A percentile compares a stretch with the other conserved stretches of the same genome.
Conservation (phyloP, 1,140 invertebrate species). For the Pogonus chalceus region DNA sequence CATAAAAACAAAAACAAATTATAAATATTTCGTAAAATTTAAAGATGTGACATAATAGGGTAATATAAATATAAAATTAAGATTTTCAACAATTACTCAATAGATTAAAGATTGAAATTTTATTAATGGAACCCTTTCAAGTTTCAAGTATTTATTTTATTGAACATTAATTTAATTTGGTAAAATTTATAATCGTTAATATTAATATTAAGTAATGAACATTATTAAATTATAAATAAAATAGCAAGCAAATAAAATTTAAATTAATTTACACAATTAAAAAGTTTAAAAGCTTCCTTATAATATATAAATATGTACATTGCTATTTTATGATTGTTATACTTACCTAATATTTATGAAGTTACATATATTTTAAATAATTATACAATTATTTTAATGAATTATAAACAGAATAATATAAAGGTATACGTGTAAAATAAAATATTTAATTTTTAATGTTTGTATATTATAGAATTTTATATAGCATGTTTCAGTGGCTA, state of each 20-base stretch:
- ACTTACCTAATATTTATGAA: too few species aligned
- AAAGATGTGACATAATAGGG: too few species aligned
- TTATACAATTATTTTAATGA: neutral
- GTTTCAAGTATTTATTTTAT: too few species aligned
- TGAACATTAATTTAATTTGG: neutral
- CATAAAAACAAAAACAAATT: too few species aligned
- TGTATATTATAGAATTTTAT: neutral
- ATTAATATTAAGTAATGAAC: neutral
- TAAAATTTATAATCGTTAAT: neutral
- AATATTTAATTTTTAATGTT: neutral
- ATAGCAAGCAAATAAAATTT: neutral
- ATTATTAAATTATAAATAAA: neutral
- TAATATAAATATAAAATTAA: too few species aligned
- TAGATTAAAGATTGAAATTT: too few species aligned
- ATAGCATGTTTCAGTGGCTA: neutral
- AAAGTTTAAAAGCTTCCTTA: neutral
- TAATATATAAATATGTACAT: neutral
- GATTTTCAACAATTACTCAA: too few species aligned
- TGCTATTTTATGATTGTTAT: neutral
- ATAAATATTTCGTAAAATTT: too few species aligned
- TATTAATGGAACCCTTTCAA: too few species aligned
- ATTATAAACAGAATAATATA: neutral
- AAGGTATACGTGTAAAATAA: neutral
- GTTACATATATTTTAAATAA: too few species aligned
- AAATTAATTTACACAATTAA: neutral